Evolutionary conservation across 2,797 vertebrate species (phyloP).

Genomic region (Sebastes melanostomus): DNA sequence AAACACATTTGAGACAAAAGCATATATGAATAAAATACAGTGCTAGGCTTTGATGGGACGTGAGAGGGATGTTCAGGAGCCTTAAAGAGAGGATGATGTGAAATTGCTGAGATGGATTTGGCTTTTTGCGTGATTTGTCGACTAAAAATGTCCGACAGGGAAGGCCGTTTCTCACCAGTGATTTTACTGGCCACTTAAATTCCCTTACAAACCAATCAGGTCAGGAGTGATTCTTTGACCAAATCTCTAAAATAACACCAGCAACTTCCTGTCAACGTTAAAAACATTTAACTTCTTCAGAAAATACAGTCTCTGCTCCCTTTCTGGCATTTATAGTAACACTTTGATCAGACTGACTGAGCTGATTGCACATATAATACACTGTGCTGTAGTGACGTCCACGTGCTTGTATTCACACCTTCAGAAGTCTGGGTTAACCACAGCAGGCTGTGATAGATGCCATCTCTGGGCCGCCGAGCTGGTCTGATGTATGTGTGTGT

Average conservation of each 20-base stretch:
- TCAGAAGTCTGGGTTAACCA: conserved; percentile 28
- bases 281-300: not conserved
- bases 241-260: not conserved
- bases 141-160: not conserved
- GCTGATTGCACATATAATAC: not conserved
- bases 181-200: not conserved
- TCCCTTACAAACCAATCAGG: not conserved
- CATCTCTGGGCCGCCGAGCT: conserved; percentile 67
- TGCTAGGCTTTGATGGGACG: too few relatives aligned
- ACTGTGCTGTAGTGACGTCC: not conserved
- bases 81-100: not conserved
- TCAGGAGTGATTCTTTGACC: not conserved
- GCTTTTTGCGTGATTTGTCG: not conserved
- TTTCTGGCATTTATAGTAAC: not conserved
- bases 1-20: not conserved
- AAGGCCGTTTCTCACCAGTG: not conserved
- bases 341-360: not conserved
- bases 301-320: not conserved
- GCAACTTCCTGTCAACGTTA: not conserved
- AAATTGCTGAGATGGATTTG: not conserved
- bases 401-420: not conserved
- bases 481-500: conserved; percentile 75
- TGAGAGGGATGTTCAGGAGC: not conserved
- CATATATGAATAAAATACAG: not conserved
- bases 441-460: conserved; percentile 73